Conservation (phyloP, 2,888 invertebrate species). For the Mythimna loreyi region DNA sequence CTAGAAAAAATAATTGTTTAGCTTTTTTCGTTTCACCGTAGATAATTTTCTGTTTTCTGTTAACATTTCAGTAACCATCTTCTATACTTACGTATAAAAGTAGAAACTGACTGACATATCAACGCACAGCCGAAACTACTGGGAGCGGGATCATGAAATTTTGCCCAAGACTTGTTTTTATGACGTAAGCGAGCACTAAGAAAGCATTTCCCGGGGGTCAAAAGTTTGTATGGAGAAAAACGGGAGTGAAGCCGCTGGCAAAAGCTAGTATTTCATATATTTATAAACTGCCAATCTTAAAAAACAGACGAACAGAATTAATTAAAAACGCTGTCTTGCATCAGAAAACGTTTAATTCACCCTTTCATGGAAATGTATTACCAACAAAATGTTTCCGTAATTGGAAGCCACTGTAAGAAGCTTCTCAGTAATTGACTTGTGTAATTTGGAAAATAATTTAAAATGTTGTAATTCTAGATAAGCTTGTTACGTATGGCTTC, state of each 20-base stretch:
- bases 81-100: too few relatives aligned
- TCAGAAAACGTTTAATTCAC: slow-evolving; percentile 22
- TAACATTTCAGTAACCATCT: background rate
- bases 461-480: slow-evolving; percentile 31
- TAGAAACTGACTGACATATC: too few relatives aligned
- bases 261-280: too few relatives aligned
- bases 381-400: slow-evolving; percentile 41
- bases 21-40: background rate
- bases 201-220: too few relatives aligned
- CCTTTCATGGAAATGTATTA: slow-evolving; percentile 19
- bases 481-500: slow-evolving; percentile 22
- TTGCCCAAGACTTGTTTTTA: too few relatives aligned
- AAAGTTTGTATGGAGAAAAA: too few relatives aligned
- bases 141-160: too few relatives aligned
- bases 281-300: background rate
- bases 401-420: slow-evolving; percentile 33
- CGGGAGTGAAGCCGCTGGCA: too few relatives aligned
- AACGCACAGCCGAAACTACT: too few relatives aligned
- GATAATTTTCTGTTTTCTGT: background rate
- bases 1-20: slow-evolving; percentile 5
- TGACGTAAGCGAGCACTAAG: too few relatives aligned
- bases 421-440: slow-evolving; percentile 34
- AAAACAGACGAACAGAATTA: background rate
- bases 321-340: slow-evolving; percentile 7
- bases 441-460: slow-evolving; percentile 38